Base-by-base conservation (phyloP, 2,888 invertebrate genomes). In the Unio delphinus region DNA sequence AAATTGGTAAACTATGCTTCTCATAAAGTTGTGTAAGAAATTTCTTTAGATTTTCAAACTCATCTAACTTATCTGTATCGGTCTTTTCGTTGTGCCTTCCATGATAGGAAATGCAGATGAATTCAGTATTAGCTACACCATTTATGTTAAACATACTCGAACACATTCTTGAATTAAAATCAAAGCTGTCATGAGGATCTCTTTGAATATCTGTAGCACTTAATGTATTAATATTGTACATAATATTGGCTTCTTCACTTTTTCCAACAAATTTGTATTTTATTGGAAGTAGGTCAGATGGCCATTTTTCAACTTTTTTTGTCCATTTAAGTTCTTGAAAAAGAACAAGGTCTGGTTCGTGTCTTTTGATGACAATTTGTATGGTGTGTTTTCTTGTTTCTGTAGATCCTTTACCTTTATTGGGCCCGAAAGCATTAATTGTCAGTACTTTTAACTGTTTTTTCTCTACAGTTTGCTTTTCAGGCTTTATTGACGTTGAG, bases 31-130 rank as follows among this genome's bases (percentile, higher is more conserved):
- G 59, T 54, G 66, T 59, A 5, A 75, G 34, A 61, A 76, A 76
- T 55, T 73, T 73, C 69, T 73, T 64, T 5, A 64, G 61, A 54
- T 71, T 66, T 55, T 65, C 61, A 45, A 76, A 76, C 28, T 67
- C 69, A 26, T 63, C 60, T 30, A 65, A 55, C 63, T 71, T 76
- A 23, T 65, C 55, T 0, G 58, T 11, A 34, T 69, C 66, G 64
- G 63, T 58, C n/a, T n/a, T n/a, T n/a, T n/a, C n/a, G n/a, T 30
- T 69, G 57, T 61, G 69, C 6, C 34, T 55, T 20, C 75, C 75
- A 26, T 73, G 72, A 73, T 73, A 75, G 5, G 75, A 75, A 57
- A 75, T 69, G 64, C 72, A 73, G 23, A 73, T 69, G n/a, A 75
- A 73, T 20, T 73, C 65, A n/a, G 67, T 28, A 60, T 61, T 45